Base-by-base conservation (phyloP, 2,113 vertebrate genomes). In the Ceyx melanurus region DNA sequence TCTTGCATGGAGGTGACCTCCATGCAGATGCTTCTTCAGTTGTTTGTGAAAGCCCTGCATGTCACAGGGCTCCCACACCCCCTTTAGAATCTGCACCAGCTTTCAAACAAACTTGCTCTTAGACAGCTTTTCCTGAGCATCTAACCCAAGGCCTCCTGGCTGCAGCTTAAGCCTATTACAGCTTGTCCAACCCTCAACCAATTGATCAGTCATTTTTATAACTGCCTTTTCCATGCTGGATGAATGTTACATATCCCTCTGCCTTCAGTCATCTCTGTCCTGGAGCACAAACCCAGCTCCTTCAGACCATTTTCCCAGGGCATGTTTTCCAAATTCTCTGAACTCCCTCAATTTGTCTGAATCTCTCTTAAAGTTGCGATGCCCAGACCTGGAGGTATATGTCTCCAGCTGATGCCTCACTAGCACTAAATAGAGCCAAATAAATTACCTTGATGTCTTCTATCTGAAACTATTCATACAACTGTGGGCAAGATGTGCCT, bases 401-500 rank as follows among this genome's bases (percentile, higher is more conserved):
- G 26, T 88, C 73, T 90, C 80, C 76, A 74, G 61, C 56, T 81
- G 92, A 88, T 88, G 73, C 90, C 72, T 92, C 65, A 13, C 88
- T 51, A 78, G 85, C 68, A 67, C 88, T 89, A 93, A 95, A 91
- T 25, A 77, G 60, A 94, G 61, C 76, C 94, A 95, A 94, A 96
- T 86, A 96, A 90, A 93, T 94, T 57, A 91, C 80, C 29, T 90
- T 0, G 1, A 61, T 92, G 82, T 57, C 86, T 86, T 86, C 88
- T 28, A 42, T 58, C 82, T 13, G 35, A 72, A 90, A 61, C 80
- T 83, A 54, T 86, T 93, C 75, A 72, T 83, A 84, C 13, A 57
- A 64, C 85, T 86, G 26, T 16, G n/a, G 85, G 79, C 19, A 76
- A 86, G 75, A 46, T 26, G 66, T 72, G 79, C 28, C 46, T 89